Evolutionary conservation across 2,113 vertebrate species (phyloP).

Genomic region (Zosterops japonicus): DNA sequence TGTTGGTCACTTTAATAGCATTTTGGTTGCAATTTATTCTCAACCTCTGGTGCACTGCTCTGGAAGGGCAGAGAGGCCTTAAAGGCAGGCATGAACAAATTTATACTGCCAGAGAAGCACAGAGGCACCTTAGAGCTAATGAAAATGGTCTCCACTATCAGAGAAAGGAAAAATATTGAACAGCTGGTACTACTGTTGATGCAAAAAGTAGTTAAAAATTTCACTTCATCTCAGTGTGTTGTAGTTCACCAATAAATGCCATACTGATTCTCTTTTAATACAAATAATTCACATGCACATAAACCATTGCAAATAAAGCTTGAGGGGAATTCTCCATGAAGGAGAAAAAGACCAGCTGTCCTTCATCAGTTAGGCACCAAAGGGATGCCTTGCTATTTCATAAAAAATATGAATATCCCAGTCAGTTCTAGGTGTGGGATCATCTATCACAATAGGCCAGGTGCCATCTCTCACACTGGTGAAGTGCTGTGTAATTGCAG

Average conservation of each 20-base stretch:
- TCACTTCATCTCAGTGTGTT: neutral
- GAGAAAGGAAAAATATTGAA: neutral
- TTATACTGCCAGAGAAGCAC: neutral
- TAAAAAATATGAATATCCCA: neutral
- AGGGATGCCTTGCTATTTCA: neutral
- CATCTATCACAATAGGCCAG: neutral
- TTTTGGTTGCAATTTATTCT: neutral
- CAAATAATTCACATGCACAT: neutral
- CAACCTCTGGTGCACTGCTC: neutral
- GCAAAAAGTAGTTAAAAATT: neutral
- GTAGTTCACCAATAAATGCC: neutral
- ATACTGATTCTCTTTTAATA: neutral
- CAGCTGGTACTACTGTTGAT: rapidly evolving
- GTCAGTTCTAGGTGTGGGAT: conserved; percentile 9
- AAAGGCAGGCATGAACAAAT: neutral
- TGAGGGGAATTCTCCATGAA: neutral
- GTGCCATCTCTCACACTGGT: neutral
- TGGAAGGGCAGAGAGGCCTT: conserved; percentile 3
- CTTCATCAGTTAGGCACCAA: neutral
- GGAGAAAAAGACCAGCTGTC: conserved; percentile 38
- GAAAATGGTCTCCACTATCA: neutral
- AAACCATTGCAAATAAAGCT: neutral
- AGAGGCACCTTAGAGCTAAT: neutral
- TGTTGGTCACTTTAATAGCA: neutral
- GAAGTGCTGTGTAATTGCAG: neutral